Percentiles rank a stretch among this genome's conserved stretches.
Evolutionary conservation across 2,113 vertebrate genomes (phyloP).

Genomic region (Apeltes quadracus): DNA sequence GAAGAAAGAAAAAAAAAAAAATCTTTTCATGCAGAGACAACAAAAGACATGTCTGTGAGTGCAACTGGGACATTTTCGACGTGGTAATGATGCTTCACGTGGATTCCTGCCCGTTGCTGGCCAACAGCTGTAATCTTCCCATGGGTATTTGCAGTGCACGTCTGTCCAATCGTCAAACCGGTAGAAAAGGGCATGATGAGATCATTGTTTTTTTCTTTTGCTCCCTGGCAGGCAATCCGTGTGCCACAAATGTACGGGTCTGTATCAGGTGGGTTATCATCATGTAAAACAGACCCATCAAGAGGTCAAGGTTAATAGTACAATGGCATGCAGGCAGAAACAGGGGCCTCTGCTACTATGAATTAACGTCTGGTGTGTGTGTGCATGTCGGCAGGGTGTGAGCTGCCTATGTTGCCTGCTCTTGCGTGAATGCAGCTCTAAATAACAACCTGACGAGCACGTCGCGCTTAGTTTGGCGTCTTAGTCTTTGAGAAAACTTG

Average conservation of each 20-base stretch:
- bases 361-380: conserved; percentile 47
- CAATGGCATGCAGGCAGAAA: conserved; percentile 59
- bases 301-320: conserved; percentile 56
- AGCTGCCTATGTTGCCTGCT: conserved; percentile 24
- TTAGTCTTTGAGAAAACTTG: conserved; percentile 32
- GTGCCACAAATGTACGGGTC: conserved; percentile 8
- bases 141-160: conserved; percentile 29
- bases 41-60: conserved; percentile 30
- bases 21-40: conserved; percentile 28
- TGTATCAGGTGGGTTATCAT: conserved; percentile 36
- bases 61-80: conserved; percentile 39
- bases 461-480: conserved; percentile 16
- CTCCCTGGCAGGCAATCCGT: not conserved
- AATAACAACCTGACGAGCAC: conserved; percentile 41
- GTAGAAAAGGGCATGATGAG: conserved; percentile 18
- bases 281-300: conserved; percentile 19
- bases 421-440: conserved; percentile 21
- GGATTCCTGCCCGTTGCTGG: conserved; percentile 38
- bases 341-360: conserved; percentile 42
- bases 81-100: conserved; percentile 45
- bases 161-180: conserved; percentile 13
- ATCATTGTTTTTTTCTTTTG: conserved; percentile 16
- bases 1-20: not conserved
- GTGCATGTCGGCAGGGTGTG: not conserved
- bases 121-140: conserved; percentile 47